Evolutionary conservation across 2,888 invertebrate species (phyloP).

Genomic region (Automeris io): DNA sequence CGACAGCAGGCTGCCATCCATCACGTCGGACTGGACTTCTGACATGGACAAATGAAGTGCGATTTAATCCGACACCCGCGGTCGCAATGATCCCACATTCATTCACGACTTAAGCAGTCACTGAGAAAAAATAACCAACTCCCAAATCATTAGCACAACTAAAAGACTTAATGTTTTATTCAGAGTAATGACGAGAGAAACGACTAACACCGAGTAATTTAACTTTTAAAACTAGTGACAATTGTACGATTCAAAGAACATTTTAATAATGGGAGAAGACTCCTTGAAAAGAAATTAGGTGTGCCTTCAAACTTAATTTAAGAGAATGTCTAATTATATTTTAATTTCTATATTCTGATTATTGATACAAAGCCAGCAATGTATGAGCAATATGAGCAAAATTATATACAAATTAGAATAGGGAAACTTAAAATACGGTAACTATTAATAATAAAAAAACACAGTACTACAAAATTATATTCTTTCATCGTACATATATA

Average conservation of each 20-base stretch:
- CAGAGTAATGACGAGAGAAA: conserved; percentile 46
- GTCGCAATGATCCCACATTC: conserved; percentile 52
- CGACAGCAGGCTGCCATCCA: conserved; percentile 51
- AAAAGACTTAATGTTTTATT: conserved; percentile 72
- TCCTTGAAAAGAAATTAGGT: conserved; percentile 42
- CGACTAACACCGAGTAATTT: conserved; percentile 64
- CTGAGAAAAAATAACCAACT: conserved; percentile 58
- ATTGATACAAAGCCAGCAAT: no score
- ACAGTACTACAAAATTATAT: no score
- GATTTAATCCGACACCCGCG: conserved; percentile 64
- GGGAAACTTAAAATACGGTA: no score
- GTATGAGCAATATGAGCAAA: no score
- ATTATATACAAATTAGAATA: not conserved
- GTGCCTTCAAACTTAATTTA: conserved; percentile 21
- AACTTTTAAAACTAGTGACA: conserved; percentile 68
- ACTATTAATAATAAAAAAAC: no score
- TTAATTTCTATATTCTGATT: no score
- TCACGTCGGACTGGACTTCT: conserved; percentile 48
- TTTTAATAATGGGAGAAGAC: conserved; percentile 41
- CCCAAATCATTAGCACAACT: conserved; percentile 60
- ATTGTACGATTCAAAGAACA: conserved; percentile 51
- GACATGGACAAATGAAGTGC: conserved; percentile 74
- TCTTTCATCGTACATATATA: no score
- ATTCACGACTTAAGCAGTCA: conserved; percentile 67
- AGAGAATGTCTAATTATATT: no score